Evolutionary conservation across 2,797 vertebrate genomes (phyloP), one percentile per base, ranked within the genome.

Genomic region (Cheirogaleus major): DNA sequence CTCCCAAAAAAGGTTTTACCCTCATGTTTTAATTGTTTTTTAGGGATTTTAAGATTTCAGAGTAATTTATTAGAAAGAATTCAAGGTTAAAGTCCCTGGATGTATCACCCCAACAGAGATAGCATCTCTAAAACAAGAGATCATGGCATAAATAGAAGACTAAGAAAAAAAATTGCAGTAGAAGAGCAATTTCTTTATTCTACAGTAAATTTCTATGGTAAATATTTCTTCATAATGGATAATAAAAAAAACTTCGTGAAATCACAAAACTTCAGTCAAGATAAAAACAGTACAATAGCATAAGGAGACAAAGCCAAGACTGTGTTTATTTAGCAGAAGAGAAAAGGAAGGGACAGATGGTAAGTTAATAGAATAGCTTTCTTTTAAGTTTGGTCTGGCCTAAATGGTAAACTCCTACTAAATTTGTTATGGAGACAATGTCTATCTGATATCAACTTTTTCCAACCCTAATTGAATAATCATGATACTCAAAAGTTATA

Each of bases 41-140:
- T 76, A 13, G 20, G 52, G 15, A 52, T 38, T 45, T 23, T 67
- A 57, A 25, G 10, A 69, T 50, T 25, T 32, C 50, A 52, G 23
- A 85, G 6, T 14, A 67, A 50, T 73, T 79, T 63, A 38, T 90
- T n/a, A 11, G 8, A 41, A 0, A 20, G 1, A 59, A 69, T 38
- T 76, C 35, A 48, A 78, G 18, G 8, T 52, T 20, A 69, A 75
- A 32, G 35, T 88, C 2, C 4, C 2, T 30, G 2, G 5, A 0
- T 57, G 0, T 48, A 50, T 50, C 32, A 80, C 0, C 2, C 2
- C 0, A 11, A 7, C 4, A 61, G 0, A 52, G 50, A 87, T 72
- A 73, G 4, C 6, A 12, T 87, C 48, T 30, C 4, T 30, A 13
- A 70, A 87, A 35, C 12, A 79, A 63, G 32, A 72, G 9, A n/a